A percentile compares a stretch with the other conserved stretches of the same genome.
Conservation (phyloP, 1,140 invertebrate species). For the Forficula auricularia region DNA sequence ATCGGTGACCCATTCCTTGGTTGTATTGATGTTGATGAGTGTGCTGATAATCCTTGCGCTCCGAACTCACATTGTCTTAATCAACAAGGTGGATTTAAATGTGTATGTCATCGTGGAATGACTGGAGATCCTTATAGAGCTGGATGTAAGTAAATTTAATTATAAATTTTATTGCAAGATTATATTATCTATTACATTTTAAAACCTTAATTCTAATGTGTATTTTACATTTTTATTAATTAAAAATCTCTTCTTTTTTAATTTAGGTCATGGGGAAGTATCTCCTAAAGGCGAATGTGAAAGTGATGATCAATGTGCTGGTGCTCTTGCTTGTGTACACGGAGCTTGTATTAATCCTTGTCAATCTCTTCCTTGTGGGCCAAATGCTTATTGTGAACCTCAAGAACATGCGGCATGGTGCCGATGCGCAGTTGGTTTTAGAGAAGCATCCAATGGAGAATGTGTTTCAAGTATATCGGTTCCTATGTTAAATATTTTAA, state of each 20-base stretch:
- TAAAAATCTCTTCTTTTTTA: neutral
- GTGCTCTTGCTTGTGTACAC: conserved; percentile 55
- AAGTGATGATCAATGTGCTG: conserved; percentile 57
- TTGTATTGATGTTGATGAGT: conserved; percentile 67
- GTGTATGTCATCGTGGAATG: conserved; percentile 63
- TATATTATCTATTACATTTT: neutral
- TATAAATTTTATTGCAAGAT: neutral
- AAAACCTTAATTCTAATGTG: neutral
- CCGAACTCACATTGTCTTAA: conserved; percentile 74
- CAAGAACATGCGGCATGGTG: conserved; percentile 79
- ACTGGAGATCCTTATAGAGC: conserved; percentile 65
- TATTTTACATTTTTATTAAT: neutral
- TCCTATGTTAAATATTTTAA: conserved; percentile 3
- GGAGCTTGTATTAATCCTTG: conserved; percentile 69
- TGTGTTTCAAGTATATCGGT: conserved; percentile 53
- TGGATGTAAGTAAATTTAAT: conserved; percentile 35
- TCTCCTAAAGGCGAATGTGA: conserved; percentile 35
- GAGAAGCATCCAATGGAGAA: conserved; percentile 51
- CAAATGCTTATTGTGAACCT: conserved; percentile 70
- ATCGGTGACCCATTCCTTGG: conserved; percentile 66
- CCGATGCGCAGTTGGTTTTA: conserved; percentile 63
- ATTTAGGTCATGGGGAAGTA: conserved; percentile 4
- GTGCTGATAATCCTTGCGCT: conserved; percentile 57
- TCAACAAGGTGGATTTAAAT: conserved; percentile 64
- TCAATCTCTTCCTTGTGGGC: conserved; percentile 51